Percentiles rank a stretch among this genome's conserved stretches.
These are phyloP conservation scores for Tetragonula clypearis DNA, from an alignment of 1,140 invertebrate genomes.

Conservation along the genomic window DNA sequence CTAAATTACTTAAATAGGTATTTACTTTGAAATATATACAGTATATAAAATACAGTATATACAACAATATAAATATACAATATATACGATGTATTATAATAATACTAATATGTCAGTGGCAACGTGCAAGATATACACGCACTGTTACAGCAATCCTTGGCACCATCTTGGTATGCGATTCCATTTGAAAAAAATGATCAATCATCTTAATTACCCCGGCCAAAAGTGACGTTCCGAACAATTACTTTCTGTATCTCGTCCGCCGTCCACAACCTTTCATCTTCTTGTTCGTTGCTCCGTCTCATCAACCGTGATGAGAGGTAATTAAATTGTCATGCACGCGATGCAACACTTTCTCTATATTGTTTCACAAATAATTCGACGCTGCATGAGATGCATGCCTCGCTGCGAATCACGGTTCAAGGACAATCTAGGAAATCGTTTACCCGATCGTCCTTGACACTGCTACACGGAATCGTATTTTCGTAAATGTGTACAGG, in stretches of 20 bases:
- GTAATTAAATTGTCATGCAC: not conserved
- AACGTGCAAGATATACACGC: too few species aligned
- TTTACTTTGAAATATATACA: too few species aligned
- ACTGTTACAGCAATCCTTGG: not conserved
- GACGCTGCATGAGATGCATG: too few species aligned
- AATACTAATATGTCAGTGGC: too few species aligned
- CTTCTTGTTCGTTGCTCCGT: too few species aligned
- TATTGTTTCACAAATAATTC: not conserved
- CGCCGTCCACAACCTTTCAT: not conserved
- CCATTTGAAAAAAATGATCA: not conserved
- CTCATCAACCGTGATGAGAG: too few species aligned
- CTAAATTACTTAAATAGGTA: not conserved
- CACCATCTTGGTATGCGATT: not conserved
- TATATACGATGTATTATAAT: too few species aligned
- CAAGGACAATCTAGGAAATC: conserved; percentile 13
- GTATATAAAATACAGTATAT: too few species aligned
- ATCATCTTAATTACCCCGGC: not conserved
- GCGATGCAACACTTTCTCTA: not conserved
- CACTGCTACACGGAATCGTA: conserved; percentile 16
- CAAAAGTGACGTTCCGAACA: not conserved
- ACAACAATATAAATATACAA: too few species aligned
- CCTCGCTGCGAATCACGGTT: not conserved
- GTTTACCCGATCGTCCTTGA: conserved; percentile 37
- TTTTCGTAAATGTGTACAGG: conserved; percentile 53
- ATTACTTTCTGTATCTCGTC: not conserved